These are phyloP conservation scores for Takifugu flavidus DNA, from an alignment of 2,113 vertebrate species.

Conservation along the genomic window DNA sequence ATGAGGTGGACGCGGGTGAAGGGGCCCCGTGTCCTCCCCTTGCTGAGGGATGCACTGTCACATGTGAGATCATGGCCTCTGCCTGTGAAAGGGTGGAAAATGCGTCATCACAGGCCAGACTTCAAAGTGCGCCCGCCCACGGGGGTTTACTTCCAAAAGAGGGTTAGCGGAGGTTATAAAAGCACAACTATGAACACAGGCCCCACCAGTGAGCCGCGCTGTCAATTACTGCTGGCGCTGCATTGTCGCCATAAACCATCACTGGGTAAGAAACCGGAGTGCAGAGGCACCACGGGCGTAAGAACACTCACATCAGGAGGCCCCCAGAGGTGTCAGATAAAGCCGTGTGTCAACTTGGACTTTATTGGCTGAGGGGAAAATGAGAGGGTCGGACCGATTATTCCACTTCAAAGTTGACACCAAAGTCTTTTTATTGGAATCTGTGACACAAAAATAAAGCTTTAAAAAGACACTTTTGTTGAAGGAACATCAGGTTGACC, in stretches of 20 bases:
- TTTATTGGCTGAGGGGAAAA: conserved; percentile 58
- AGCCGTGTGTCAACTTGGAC: conserved; percentile 37
- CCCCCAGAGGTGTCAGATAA: conserved; percentile 54
- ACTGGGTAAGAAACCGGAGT: conserved; percentile 36
- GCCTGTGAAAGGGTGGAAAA: conserved; percentile 52
- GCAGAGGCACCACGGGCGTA: conserved; percentile 27
- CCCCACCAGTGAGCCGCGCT: conserved; percentile 33
- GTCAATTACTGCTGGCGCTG: conserved; percentile 53
- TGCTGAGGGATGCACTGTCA: conserved; percentile 42
- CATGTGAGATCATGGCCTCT: conserved; percentile 52
- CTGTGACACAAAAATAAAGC: background rate
- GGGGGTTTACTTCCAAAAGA: conserved; percentile 52
- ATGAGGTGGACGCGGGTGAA: background rate
- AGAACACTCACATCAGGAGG: conserved; percentile 37
- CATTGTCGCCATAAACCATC: conserved; percentile 44
- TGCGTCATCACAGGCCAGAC: conserved; percentile 53
- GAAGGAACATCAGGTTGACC: background rate
- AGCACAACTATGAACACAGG: conserved; percentile 57
- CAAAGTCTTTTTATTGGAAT: too few relatives aligned
- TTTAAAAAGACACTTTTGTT: background rate
- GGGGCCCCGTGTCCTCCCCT: conserved; percentile 5
- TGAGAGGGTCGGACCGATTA: conserved; percentile 7
- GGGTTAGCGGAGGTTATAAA: conserved; percentile 56
- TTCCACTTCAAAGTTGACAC: too few relatives aligned
- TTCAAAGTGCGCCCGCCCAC: conserved; percentile 50